Base-by-base conservation (phyloP, 2,888 invertebrate species). In the Drosophila mettleri region DNA sequence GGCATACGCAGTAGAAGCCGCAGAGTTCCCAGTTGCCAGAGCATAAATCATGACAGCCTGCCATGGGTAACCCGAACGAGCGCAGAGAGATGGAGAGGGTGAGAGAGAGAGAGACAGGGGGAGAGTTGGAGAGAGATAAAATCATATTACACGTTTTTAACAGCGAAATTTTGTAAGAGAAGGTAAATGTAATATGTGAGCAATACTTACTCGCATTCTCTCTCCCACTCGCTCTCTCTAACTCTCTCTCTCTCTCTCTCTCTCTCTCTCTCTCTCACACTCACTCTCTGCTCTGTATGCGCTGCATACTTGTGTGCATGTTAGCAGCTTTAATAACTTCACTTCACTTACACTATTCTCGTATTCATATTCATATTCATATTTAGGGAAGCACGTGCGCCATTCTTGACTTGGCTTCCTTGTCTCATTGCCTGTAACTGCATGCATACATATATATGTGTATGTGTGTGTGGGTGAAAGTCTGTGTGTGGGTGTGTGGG, bases 321-420 rank as follows among this genome's bases (percentile, higher is more conserved):
- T 41, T 68, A 77, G 82, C 45, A 62, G 59, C 78, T 83, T 78
- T 86, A 86, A 83, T 83, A 86, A 83, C 83, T 86, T 83, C 74
- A 79, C 84, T 86, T 78, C 74, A 79, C 84, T 86, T 78, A 74
- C 79, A 86, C 86, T 81, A 74, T 74, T 78, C 80, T 69, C 74
- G 22, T 67, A 74, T 71, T 74, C 67, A 70, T 70, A 72, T 72
- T 75, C 71, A 73, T 60, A 70, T 70, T 74, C 61, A 66, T 70
- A 74, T 69, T 65, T 36, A 48, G 68, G 65, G 48, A 52, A 62
- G 60, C 74, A 78, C 72, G 74, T 74, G 80, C 57, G 49, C 57
- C 49, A 67, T 60, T 51, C 76, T 66, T 64, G 66, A 49, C 68
- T 78, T 66, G 51, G 62, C 52, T 70, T 58, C 34, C 54, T 62